Percentiles rank a stretch among this genome's conserved stretches.
Conservation (phyloP, 35 echinoderm and acorn worm species). For the Nesometra sesokonis region DNA sequence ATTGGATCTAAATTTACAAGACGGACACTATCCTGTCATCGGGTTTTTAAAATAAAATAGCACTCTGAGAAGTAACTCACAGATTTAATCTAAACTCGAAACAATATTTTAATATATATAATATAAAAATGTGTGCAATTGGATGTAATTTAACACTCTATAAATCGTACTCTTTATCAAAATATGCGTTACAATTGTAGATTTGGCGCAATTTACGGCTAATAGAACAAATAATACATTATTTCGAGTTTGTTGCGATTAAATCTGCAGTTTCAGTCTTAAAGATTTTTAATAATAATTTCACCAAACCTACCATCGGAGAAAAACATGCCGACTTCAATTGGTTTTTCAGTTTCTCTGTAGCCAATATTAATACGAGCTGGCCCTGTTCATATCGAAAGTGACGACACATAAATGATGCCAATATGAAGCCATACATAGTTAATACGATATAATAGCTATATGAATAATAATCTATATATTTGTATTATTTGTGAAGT, state of each 20-base stretch:
- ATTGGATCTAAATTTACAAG: constrained; percentile 45
- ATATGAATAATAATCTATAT: too few species aligned
- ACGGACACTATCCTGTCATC: not conserved
- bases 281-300: not conserved
- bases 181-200: too few species aligned
- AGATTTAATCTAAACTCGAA: not conserved
- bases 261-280: not conserved
- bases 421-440: too few species aligned
- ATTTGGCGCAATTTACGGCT: too few species aligned
- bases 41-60: not conserved
- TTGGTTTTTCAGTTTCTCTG: constrained; percentile 30
- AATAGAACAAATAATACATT: not conserved
- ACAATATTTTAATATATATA: not conserved
- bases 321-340: constrained; percentile 63
- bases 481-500: too few species aligned
- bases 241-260: not conserved
- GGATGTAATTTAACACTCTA: too few species aligned
- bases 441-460: too few species aligned
- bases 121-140: too few species aligned
- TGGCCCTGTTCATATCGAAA: constrained; percentile 34
- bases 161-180: too few species aligned
- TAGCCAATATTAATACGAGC: constrained; percentile 51
- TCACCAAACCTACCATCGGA: constrained; percentile 47
- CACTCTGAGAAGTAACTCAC: not conserved
- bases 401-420: not conserved